Evolutionary conservation across 1,140 invertebrate species (phyloP).

Genomic region (Penaeus chinensis): DNA sequence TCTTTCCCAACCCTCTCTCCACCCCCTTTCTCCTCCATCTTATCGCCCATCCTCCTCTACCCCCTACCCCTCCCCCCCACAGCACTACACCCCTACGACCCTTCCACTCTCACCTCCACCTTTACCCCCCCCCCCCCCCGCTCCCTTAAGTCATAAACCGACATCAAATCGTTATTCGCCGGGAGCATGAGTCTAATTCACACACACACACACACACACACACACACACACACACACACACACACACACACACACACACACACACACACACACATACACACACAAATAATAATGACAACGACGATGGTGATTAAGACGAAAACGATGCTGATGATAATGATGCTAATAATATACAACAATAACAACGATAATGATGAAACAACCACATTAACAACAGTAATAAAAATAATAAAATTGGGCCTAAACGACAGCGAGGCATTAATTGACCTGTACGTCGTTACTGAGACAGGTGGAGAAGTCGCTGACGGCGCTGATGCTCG

Average conservation of each 20-base stretch:
- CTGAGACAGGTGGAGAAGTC: no score
- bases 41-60: no score
- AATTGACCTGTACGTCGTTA: no score
- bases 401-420: not conserved
- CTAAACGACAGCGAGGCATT: not conserved
- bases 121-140: not conserved
- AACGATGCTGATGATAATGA: not conserved
- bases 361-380: conserved; percentile 10
- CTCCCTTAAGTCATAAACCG: conserved; percentile 24
- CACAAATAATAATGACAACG: not conserved
- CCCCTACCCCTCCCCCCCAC: not conserved
- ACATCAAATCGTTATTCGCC: not conserved
- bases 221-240: conserved; percentile 32
- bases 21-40: not conserved
- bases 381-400: conserved; percentile 32
- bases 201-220: conserved; percentile 33
- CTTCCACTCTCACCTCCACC: not conserved
- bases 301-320: not conserved
- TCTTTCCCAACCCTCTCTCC: no score
- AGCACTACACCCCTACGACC: not conserved
- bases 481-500: not conserved
- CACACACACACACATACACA: conserved; percentile 37
- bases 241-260: conserved; percentile 4
- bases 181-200: not conserved
- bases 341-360: not conserved